Conservation (phyloP, 2,888 invertebrate species). For the Drosophila mettleri region DNA sequence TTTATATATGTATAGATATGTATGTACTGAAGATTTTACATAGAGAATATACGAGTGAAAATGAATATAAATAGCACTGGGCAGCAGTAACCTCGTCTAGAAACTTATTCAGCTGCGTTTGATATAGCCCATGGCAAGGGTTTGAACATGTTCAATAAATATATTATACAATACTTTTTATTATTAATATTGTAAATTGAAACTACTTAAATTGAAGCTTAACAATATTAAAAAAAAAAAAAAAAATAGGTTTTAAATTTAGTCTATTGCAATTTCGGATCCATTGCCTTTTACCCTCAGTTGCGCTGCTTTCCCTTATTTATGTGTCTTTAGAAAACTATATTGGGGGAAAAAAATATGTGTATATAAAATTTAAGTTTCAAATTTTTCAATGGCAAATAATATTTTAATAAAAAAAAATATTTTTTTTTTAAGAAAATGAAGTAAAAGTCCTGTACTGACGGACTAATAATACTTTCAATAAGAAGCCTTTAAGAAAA, state of each 20-base stretch:
- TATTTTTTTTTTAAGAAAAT: no score
- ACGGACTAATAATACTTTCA: background rate
- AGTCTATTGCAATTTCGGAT: background rate
- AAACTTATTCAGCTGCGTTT: background rate
- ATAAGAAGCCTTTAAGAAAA: no score
- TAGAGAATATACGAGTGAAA: background rate
- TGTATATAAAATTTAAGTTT: background rate
- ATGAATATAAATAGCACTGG: background rate
- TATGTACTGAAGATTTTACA: background rate
- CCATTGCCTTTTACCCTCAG: background rate
- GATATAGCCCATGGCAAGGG: no score
- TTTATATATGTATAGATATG: background rate
- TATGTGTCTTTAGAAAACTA: background rate
- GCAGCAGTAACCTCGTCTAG: no score
- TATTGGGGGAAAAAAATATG: background rate
- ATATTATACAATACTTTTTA: no score
- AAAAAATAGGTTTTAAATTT: background rate
- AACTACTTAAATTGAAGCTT: no score
- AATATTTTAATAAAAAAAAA: no score
- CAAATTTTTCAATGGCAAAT: no score
- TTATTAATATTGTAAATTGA: no score
- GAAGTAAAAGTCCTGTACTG: no score
- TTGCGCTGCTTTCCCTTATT: fast-evolving
- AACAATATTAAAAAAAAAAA: no score
- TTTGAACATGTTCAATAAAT: no score